Conservation (phyloP, 2,113 vertebrate species). For the Varanus komodoensis region DNA sequence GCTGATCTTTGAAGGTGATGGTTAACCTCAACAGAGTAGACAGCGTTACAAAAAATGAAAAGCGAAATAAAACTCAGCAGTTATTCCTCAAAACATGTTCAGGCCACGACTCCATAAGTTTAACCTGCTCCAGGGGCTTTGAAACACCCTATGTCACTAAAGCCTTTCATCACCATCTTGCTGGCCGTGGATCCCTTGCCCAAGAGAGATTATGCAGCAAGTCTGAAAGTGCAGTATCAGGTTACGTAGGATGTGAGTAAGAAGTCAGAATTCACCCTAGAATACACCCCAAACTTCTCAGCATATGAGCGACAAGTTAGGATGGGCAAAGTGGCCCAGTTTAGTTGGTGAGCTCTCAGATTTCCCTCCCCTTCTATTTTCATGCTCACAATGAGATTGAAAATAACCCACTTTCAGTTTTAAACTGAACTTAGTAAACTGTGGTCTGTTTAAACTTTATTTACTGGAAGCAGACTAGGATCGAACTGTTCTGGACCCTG, state of each 20-base stretch:
- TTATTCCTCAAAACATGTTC: not conserved
- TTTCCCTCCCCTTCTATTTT: not conserved
- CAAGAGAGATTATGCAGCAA: too few relatives aligned
- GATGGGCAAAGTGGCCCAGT: not conserved
- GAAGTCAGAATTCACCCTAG: not conserved
- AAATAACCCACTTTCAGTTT: not conserved
- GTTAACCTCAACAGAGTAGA: constrained; percentile 2
- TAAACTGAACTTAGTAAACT: not conserved
- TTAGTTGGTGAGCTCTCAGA: not conserved
- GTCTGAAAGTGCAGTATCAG: not conserved
- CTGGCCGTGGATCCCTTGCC: too few relatives aligned
- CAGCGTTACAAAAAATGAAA: not conserved
- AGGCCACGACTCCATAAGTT: not conserved
- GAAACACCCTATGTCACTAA: not conserved
- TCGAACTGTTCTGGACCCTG: not conserved
- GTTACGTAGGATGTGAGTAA: not conserved
- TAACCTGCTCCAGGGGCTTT: not conserved
- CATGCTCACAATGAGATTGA: not conserved
- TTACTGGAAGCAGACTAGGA: not conserved
- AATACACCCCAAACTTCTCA: not conserved
- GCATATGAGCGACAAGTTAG: too few relatives aligned
- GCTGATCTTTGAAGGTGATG: constrained; percentile 31
- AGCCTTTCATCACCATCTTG: not conserved
- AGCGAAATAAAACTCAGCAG: not conserved
- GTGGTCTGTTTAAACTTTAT: not conserved